Evolutionary conservation across 2,113 vertebrate genomes (phyloP), one percentile per base, ranked within the genome.

Genomic region (Anolis carolinensis): DNA sequence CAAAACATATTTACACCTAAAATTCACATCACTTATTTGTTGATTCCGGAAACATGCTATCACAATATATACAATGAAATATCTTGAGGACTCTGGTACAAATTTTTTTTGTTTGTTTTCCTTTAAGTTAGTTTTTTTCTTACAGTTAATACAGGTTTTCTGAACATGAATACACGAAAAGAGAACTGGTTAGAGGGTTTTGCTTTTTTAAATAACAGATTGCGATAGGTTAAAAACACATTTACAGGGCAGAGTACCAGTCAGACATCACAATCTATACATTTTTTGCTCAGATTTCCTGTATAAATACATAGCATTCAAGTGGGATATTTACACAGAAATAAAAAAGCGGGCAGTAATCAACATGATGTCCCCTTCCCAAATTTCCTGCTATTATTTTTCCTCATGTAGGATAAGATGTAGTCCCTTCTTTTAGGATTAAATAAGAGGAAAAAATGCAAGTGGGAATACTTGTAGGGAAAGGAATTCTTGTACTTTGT

Each of bases 1-100:
- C 87, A 95, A 93, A 92, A 92, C 81, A 94, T 98, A 98, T 98
- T 97, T 98, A 98, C 98, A 98, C 97, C 96, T 98, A 97, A 97
- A 98, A 98, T 97, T 97, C 97, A 98, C 98, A 98, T 97, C 97
- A 97, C 97, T 96, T 96, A 97, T 96, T 97, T 90, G 92, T 94
- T 94, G 93, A 90, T 88, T 95, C 93, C 90, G 91, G 92, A 97
- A 97, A 98, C 98, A 99, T 99, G 98, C 98, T 97, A 98, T 97
- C 97, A 99, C 98, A 97, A 97, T 98, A 98, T 99, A 97, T 99
- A 99, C 98, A 99, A 97, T 97, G 96, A 98, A 97, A 96, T 97
- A 97, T 97, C 97, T 96, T 97, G 95, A 97, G 97, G 98, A 98
- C 95, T 96, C 93, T 95, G 91, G 97, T 98, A 97, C 98, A 98